phyloP scores from a whole-genome alignment of 2,888 invertebrate species.

The Geophilus truncorum region DNA sequence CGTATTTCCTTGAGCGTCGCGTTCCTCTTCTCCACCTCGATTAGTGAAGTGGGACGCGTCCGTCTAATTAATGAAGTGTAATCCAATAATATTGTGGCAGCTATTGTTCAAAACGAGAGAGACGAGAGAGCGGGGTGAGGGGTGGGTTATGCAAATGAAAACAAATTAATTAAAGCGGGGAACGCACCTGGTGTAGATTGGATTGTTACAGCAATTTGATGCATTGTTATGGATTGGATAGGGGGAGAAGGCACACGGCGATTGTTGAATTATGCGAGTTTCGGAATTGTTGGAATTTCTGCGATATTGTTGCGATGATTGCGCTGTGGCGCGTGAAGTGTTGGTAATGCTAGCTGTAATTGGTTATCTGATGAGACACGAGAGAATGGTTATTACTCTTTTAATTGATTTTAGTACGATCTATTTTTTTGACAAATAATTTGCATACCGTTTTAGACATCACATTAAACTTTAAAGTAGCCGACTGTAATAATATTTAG shows the following conservation, averaged over 20 bases:
- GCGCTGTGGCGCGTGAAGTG: background rate
- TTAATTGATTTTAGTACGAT: too few species aligned
- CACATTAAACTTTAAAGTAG: too few species aligned
- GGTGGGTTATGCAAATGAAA: background rate
- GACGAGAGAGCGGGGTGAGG: background rate
- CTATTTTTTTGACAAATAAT: too few species aligned
- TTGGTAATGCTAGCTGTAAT: too few species aligned
- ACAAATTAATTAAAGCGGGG: conserved; percentile 10
- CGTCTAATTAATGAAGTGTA: conserved; percentile 10
- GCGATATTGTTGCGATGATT: background rate
- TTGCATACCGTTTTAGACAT: too few species aligned
- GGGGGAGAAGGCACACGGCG: background rate
- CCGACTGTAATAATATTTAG: too few species aligned
- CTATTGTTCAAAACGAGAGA: background rate
- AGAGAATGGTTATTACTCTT: too few species aligned
- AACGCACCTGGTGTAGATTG: conserved; percentile 4
- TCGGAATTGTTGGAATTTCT: background rate
- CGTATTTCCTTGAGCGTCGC: background rate
- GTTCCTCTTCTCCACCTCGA: background rate
- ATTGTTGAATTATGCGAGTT: conserved; percentile 10
- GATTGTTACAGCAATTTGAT: conserved; percentile 10
- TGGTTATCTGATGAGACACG: background rate
- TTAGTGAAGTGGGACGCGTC: background rate
- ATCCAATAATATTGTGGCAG: background rate
- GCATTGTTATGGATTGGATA: background rate